These are phyloP conservation scores for Leguminivora glycinivorella DNA, from an alignment of 1,140 invertebrate species.

Conservation along the genomic window DNA sequence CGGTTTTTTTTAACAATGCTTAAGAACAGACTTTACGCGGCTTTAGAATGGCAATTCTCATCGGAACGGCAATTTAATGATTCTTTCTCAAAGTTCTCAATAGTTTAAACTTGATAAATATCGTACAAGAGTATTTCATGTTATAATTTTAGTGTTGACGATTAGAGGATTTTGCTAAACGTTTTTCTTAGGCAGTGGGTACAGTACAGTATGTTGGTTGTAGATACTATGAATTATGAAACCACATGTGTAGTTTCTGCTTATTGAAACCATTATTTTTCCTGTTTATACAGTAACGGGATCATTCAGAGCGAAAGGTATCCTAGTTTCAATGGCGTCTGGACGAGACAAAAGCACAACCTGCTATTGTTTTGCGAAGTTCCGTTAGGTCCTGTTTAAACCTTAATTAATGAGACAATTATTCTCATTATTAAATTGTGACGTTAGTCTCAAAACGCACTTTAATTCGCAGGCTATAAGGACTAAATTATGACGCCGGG, in stretches of 20 bases:
- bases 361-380: background rate
- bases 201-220: background rate
- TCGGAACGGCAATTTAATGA: too few relatives aligned
- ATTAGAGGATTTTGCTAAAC: too few relatives aligned
- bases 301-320: background rate
- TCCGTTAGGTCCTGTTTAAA: conserved; percentile 16
- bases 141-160: too few relatives aligned
- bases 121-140: too few relatives aligned
- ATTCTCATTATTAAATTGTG: conserved; percentile 9
- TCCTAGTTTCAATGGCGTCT: conserved; percentile 10
- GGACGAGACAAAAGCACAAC: background rate
- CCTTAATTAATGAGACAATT: conserved; percentile 12
- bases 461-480: background rate
- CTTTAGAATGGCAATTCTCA: too few relatives aligned
- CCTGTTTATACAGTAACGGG: background rate
- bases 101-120: too few relatives aligned
- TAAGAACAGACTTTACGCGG: too few relatives aligned
- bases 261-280: background rate
- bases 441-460: background rate
- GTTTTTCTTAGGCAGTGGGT: too few relatives aligned
- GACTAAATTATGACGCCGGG: background rate
- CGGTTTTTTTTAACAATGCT: too few relatives aligned
- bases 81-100: too few relatives aligned
- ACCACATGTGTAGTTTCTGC: background rate
- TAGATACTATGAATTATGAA: background rate